Conservation (phyloP, 2,888 invertebrate genomes). For the Diaperis boleti region DNA sequence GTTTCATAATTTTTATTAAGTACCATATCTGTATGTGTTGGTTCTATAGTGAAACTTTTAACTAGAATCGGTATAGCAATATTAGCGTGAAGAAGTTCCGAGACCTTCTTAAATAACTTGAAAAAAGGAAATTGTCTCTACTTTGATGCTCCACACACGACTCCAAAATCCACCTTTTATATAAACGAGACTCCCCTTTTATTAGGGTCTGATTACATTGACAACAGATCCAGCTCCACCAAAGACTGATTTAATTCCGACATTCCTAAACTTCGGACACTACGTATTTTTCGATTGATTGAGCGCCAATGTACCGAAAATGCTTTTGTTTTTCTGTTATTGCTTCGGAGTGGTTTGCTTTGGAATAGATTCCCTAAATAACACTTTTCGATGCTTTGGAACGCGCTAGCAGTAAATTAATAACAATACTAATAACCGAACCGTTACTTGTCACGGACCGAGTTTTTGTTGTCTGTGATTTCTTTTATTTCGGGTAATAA, state of each 20-base stretch:
- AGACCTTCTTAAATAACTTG: too few relatives aligned
- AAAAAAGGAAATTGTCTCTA: too few relatives aligned
- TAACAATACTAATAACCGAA: constrained; percentile 23
- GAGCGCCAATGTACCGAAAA: constrained; percentile 40
- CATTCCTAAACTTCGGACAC: constrained; percentile 44
- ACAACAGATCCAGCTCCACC: constrained; percentile 24
- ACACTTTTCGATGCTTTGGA: constrained; percentile 14
- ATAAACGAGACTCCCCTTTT: constrained; percentile 22
- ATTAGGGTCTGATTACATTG: constrained; percentile 39
- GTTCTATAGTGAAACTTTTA: too few relatives aligned
- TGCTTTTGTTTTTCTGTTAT: constrained; percentile 41
- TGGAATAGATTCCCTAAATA: constrained; percentile 25
- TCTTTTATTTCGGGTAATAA: constrained; percentile 9
- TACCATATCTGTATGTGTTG: too few relatives aligned
- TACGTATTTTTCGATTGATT: constrained; percentile 42
- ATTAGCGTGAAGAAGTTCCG: too few relatives aligned
- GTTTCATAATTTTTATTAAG: too few relatives aligned
- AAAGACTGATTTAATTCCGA: constrained; percentile 41
- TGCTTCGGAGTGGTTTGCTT: constrained; percentile 32
- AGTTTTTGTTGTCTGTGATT: constrained; percentile 1
- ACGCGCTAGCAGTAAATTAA: constrained; percentile 16
- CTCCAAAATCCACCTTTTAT: too few relatives aligned
- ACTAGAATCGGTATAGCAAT: too few relatives aligned
- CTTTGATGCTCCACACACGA: too few relatives aligned
- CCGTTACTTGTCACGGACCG: constrained; percentile 10